Percentiles rank a stretch among this genome's conserved stretches.
Evolutionary conservation across 1,140 invertebrate genomes (phyloP).

Genomic region (Thalassaphorura encarpata): DNA sequence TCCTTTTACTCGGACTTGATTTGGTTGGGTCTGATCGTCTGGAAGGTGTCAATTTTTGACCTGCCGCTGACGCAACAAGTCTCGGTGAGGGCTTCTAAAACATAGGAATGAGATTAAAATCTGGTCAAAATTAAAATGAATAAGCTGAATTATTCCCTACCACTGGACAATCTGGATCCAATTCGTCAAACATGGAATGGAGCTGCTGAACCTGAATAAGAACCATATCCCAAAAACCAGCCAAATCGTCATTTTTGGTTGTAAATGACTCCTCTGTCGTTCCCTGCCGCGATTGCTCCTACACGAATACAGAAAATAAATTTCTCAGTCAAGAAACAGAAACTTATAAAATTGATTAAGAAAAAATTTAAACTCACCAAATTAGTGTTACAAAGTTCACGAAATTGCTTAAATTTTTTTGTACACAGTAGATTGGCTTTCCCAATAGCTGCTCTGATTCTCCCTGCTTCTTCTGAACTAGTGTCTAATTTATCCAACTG

Average conservation of each 20-base stretch:
- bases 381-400: constrained; percentile 70
- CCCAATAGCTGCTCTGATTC: constrained; percentile 74
- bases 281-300: constrained; percentile 49
- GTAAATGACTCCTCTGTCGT: constrained; percentile 62
- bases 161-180: constrained; percentile 41
- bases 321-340: not conserved
- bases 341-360: not conserved
- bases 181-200: constrained; percentile 63
- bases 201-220: constrained; percentile 76
- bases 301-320: constrained; percentile 15
- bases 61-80: not conserved
- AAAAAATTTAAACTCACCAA: constrained; percentile 48
- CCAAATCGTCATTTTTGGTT: constrained; percentile 76
- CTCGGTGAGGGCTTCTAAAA: not conserved
- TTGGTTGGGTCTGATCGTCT: not conserved
- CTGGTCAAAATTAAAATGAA: no score
- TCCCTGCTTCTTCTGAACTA: constrained; percentile 67
- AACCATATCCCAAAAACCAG: constrained; percentile 97
- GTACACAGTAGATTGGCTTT: constrained; percentile 78
- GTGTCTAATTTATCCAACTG: constrained; percentile 44
- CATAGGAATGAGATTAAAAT: not conserved
- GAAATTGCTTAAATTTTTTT: constrained; percentile 92
- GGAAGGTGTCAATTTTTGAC: not conserved
- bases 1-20: constrained; percentile 49
- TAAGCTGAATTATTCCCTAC: no score